Conservation (phyloP, 2,797 vertebrate species). For the Notamacropus eugenii region DNA sequence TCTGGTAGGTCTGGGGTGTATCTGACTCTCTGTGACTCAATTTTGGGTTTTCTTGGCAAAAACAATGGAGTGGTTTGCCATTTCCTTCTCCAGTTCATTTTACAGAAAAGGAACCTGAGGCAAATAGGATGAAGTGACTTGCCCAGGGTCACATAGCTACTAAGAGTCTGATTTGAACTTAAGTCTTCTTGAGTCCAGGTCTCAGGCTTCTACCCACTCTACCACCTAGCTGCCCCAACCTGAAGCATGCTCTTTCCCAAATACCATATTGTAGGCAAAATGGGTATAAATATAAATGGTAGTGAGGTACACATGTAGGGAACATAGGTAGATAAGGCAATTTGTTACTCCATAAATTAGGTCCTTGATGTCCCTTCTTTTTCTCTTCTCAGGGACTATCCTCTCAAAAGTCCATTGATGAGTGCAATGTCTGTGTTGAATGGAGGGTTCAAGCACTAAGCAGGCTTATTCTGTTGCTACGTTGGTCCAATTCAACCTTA, state of each 20-base stretch:
- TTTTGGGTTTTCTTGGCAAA: neutral
- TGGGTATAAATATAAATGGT: neutral
- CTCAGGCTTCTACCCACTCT: neutral
- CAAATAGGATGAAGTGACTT: neutral
- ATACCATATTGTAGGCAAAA: neutral
- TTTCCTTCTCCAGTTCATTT: neutral
- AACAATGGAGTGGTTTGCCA: neutral
- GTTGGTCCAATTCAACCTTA: neutral
- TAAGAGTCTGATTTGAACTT: neutral
- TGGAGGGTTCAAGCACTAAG: neutral
- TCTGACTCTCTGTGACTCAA: neutral
- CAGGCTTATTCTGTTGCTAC: neutral
- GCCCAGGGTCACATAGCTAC: neutral
- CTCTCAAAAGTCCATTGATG: neutral
- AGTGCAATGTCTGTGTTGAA: neutral
- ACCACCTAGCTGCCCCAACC: neutral
- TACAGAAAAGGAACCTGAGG: slow-evolving; percentile 21
- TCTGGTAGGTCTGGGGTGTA: neutral
- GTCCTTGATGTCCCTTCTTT: neutral
- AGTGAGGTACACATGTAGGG: neutral
- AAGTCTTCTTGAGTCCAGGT: neutral
- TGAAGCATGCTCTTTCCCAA: neutral
- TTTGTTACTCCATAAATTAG: neutral
- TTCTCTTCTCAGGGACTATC: neutral
- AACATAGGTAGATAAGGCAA: neutral